Conservation (phyloP, 2,888 invertebrate species). For the Meandrusa payeni region DNA sequence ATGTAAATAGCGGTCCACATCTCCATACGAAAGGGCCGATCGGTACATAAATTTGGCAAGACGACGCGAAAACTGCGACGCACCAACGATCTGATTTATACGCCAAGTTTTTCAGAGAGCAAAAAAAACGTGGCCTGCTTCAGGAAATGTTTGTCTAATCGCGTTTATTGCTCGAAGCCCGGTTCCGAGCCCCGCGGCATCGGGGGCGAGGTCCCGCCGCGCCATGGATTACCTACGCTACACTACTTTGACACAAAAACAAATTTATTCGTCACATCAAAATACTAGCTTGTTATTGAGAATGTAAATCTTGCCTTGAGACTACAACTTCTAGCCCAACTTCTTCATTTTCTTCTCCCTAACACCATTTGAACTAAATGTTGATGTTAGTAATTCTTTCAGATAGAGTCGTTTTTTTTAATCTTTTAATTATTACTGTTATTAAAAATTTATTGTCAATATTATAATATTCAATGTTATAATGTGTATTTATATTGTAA, state of each 20-base stretch:
- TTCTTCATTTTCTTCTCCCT: too few species aligned
- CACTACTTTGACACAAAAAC: conserved; percentile 33
- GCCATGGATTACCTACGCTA: conserved; percentile 31
- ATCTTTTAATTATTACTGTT: too few species aligned
- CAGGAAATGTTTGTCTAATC: conserved; percentile 81
- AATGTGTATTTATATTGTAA: too few species aligned
- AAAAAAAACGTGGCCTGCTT: conserved; percentile 71
- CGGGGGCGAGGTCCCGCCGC: conserved; percentile 39
- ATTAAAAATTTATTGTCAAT: too few species aligned
- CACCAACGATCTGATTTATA: conserved; percentile 79
- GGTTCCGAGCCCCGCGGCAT: conserved; percentile 59
- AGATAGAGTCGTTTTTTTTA: too few species aligned
- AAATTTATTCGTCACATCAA: conserved; percentile 28
- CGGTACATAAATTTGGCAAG: conserved; percentile 81
- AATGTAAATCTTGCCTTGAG: conserved; percentile 7
- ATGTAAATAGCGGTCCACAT: conserved; percentile 79
- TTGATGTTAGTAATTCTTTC: too few species aligned
- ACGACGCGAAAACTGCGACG: conserved; percentile 78
- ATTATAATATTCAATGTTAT: too few species aligned
- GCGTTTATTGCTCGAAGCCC: conserved; percentile 70
- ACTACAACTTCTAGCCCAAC: too few species aligned
- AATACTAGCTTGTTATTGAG: conserved; percentile 24
- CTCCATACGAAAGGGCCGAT: conserved; percentile 81
- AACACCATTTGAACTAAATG: too few species aligned
- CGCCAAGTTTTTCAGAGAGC: conserved; percentile 68